A percentile compares a stretch with the other conserved stretches of the same genome.
Conservation (phyloP, 2,797 vertebrate species). For the Staurois parvus region DNA sequence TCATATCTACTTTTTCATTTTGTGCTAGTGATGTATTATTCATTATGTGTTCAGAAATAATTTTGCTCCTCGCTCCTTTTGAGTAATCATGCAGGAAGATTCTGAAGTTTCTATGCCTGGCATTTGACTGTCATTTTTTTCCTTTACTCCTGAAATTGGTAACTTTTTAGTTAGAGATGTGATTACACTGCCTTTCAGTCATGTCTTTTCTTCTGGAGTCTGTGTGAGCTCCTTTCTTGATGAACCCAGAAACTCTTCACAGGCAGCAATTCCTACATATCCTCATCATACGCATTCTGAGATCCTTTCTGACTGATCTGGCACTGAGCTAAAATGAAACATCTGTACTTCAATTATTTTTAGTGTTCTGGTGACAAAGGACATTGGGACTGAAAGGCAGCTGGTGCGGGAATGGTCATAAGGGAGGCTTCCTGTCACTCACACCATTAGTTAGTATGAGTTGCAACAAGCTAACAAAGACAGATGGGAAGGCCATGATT, state of each 20-base stretch:
- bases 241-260: slow-evolving; percentile 7
- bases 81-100: not conserved
- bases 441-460: slow-evolving; percentile 47
- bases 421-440: slow-evolving; percentile 49
- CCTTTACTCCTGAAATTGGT: not conserved
- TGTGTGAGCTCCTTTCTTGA: not conserved
- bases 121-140: not conserved
- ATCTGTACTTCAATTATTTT: slow-evolving; percentile 63
- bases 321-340: slow-evolving; percentile 56
- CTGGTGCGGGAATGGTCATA: slow-evolving; percentile 52
- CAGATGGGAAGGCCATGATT: slow-evolving; percentile 51
- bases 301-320: slow-evolving; percentile 49
- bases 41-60: too few relatives aligned
- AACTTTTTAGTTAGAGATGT: not conserved
- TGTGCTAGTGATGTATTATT: too few relatives aligned
- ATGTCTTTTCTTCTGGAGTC: not conserved
- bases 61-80: not conserved
- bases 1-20: too few relatives aligned
- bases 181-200: not conserved
- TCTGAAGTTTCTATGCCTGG: not conserved
- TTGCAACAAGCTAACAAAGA: slow-evolving; percentile 51
- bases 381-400: slow-evolving; percentile 58
- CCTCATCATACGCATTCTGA: slow-evolving; percentile 29
- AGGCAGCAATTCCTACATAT: slow-evolving; percentile 33
- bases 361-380: slow-evolving; percentile 55